These are phyloP conservation scores for Sisor rabdophorus DNA, from an alignment of 2,113 vertebrate genomes.

Conservation along the genomic window DNA sequence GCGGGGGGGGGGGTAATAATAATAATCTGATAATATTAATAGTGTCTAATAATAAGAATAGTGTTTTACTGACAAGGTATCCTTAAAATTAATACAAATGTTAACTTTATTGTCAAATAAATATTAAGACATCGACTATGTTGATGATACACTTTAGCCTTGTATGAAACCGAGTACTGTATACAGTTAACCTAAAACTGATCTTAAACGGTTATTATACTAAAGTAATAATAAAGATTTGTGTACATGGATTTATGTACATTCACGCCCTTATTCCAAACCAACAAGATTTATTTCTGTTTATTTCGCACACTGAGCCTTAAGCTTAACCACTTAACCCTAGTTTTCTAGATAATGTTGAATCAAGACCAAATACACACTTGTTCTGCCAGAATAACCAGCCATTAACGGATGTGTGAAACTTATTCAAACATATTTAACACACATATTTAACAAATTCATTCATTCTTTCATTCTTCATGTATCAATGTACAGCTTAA, in stretches of 20 bases:
- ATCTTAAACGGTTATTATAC: background rate
- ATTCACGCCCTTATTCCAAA: too few relatives aligned
- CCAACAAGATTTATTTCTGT: too few relatives aligned
- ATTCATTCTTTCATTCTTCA: background rate
- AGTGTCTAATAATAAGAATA: background rate
- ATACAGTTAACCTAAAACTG: background rate
- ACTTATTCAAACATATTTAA: background rate
- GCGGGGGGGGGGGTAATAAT: too few relatives aligned
- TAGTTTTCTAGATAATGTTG: too few relatives aligned
- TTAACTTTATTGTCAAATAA: background rate
- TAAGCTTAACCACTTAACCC: too few relatives aligned
- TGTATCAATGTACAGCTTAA: background rate
- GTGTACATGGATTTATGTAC: too few relatives aligned
- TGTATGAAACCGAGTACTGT: background rate
- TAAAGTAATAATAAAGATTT: background rate
- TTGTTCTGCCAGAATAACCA: background rate
- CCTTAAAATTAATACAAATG: background rate
- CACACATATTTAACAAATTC: background rate
- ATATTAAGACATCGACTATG: background rate
- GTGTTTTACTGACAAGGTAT: background rate
- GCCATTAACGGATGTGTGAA: background rate
- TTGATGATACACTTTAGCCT: background rate
- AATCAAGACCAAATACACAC: too few relatives aligned
- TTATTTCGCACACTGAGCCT: too few relatives aligned
- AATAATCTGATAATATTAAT: too few relatives aligned